These are phyloP conservation scores for Etia nguti DNA, from an alignment of 2,113 vertebrate species.

Conservation along the genomic window DNA sequence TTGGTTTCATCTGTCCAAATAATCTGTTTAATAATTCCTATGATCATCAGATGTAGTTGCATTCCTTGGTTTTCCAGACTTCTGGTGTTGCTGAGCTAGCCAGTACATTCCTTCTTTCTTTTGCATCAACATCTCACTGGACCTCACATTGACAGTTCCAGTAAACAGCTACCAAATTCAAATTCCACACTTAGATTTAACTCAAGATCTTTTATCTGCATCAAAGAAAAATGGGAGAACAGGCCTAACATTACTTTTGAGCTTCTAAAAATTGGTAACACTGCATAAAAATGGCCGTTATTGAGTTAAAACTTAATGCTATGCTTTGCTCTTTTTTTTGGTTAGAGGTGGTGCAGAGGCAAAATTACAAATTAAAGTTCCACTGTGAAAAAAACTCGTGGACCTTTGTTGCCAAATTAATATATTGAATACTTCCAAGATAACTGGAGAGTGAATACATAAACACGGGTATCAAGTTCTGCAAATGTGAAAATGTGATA, in stretches of 20 bases:
- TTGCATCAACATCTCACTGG: not conserved
- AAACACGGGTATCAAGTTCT: not conserved
- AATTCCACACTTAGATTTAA: not conserved
- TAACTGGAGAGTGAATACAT: not conserved
- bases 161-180: not conserved
- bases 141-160: not conserved
- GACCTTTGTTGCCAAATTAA: not conserved
- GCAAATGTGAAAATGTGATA: not conserved
- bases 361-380: not conserved
- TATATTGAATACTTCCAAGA: not conserved
- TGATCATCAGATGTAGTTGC: not conserved
- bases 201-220: not conserved
- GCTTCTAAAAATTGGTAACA: not conserved
- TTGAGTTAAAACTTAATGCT: not conserved
- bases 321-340: not conserved
- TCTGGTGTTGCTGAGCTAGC: not conserved
- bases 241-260: not conserved
- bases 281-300: rapidly evolving
- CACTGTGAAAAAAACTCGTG: not conserved
- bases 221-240: not conserved
- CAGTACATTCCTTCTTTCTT: not conserved
- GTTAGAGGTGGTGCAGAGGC: not conserved
- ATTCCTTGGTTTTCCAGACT: not conserved
- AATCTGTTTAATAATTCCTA: not conserved
- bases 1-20: not conserved